Evolutionary conservation across 1,140 invertebrate genomes (phyloP), one percentile per base, ranked within the genome.

Genomic region (Heliothis virescens): DNA sequence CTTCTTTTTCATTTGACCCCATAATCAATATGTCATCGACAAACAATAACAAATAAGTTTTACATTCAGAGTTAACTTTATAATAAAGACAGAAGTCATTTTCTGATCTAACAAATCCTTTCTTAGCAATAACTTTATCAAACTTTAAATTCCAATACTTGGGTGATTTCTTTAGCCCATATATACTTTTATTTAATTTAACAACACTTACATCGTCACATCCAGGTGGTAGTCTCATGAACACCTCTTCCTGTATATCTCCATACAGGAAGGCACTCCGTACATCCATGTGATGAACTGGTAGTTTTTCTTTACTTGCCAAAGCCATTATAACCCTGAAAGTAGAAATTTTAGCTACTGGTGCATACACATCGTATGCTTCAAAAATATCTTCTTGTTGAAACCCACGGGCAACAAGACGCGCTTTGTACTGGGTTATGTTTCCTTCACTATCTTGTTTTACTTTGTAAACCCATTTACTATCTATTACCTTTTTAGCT

Each of bases 1-100:
- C 57, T 11, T n/a, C 15, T 11, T 21, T 21, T 18, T 60, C 57
- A 60, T 60, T 60, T n/a, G 15, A n/a, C 1, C 62, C 15, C 26
- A 65, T 41, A 65, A 65, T 65, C 34, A 65, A 65, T 65, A 65
- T 41, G 62, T 65, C 62, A 41, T 65, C 62, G 15, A 65, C 62
- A 65, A 41, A 65, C 34, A 60, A 26, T 21, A 65, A 41, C 34
- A 65, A 34, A 41, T 65, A 65, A 41, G 16, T 65, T 41, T 65
- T 65, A 41, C 4, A 34, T 15, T 65, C 34, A 15, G 26, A 15
- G 41, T 47, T 65, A n/a, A 34, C 10, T 10, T 65, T 65, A 65
- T 10, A 65, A 65, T 65, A 65, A 34, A 65, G 15, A 65, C 62
- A 65, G 15, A 41, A 41, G 34, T 65, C 62, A 41, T 41, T 41